A percentile compares a stretch with the other conserved stretches of the same genome.
Evolutionary conservation across 2,113 vertebrate genomes (phyloP).

Genomic region (Larimichthys polyactis): DNA sequence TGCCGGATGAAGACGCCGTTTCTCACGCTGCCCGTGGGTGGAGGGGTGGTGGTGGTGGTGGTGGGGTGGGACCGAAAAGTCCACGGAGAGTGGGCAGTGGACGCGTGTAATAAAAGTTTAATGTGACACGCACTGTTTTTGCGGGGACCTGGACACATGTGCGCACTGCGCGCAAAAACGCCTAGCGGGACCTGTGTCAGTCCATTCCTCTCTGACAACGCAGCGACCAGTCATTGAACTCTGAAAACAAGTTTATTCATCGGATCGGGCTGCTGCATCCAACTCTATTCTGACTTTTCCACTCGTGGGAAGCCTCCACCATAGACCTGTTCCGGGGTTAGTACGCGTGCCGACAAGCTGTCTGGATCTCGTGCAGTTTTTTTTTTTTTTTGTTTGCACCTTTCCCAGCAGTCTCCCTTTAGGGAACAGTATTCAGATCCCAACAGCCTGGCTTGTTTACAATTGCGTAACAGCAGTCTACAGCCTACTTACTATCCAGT

Average conservation of each 20-base stretch:
- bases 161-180: slow-evolving; percentile 37
- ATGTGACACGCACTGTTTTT: slow-evolving; percentile 39
- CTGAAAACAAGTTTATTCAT: slow-evolving; percentile 47
- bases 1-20: slow-evolving; percentile 8
- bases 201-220: slow-evolving; percentile 14
- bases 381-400: slow-evolving; percentile 19
- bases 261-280: neutral
- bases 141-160: slow-evolving; percentile 47
- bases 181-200: neutral
- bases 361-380: neutral
- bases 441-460: slow-evolving; percentile 54
- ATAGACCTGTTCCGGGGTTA: slow-evolving; percentile 22
- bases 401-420: neutral
- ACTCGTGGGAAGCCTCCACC: slow-evolving; percentile 40
- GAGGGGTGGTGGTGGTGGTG: no score
- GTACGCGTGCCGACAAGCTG: slow-evolving; percentile 4
- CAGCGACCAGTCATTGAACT: slow-evolving; percentile 49
- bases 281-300: neutral
- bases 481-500: slow-evolving; percentile 46
- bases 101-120: slow-evolving; percentile 55
- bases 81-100: slow-evolving; percentile 3
- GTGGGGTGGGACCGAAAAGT: neutral
- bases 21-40: neutral
- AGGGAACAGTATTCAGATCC: slow-evolving; percentile 23
- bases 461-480: slow-evolving; percentile 60